These are phyloP conservation scores for Epizoanthus ramosus DNA, from an alignment of 92 coral and sea anemone genomes.

Conservation along the genomic window DNA sequence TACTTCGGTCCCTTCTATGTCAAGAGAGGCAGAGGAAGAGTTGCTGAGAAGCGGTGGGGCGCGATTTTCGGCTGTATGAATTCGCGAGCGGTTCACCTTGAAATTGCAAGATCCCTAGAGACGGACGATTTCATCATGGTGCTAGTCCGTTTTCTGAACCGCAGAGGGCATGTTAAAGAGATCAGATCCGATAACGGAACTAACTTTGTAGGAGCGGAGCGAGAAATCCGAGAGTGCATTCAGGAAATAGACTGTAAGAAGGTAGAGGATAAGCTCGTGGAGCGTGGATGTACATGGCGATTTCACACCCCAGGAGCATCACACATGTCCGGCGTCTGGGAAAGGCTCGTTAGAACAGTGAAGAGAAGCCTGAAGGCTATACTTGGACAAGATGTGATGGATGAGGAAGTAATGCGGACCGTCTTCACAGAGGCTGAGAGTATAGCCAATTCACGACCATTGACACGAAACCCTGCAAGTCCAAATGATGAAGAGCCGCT, in stretches of 20 bases:
- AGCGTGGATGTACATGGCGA: slow-evolving; percentile 32
- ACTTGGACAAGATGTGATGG: slow-evolving; percentile 36
- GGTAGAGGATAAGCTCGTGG: not conserved
- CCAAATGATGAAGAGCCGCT: slow-evolving; percentile 42
- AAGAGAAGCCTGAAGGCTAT: slow-evolving; percentile 41
- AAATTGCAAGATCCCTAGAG: slow-evolving; percentile 31
- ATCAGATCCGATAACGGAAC: slow-evolving; percentile 48
- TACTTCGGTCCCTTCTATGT: slow-evolving; percentile 35
- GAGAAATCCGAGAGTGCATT: slow-evolving; percentile 13
- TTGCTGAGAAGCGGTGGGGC: slow-evolving; percentile 17
- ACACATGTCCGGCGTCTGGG: slow-evolving; percentile 53
- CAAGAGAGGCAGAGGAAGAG: slow-evolving; percentile 30
- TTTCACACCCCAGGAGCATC: slow-evolving; percentile 53
- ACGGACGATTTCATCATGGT: slow-evolving; percentile 30
- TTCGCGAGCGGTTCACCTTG: slow-evolving; percentile 34
- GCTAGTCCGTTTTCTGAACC: slow-evolving; percentile 16
- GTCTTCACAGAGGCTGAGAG: slow-evolving; percentile 38
- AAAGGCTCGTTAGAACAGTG: slow-evolving; percentile 32
- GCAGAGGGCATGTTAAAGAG: slow-evolving; percentile 53
- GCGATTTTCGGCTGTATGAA: slow-evolving; percentile 21
- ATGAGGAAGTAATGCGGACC: slow-evolving; percentile 36
- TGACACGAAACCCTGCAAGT: slow-evolving; percentile 50
- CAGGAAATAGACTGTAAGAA: not conserved
- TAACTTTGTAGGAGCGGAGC: slow-evolving; percentile 35
- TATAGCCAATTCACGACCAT: slow-evolving; percentile 38